Conservation (phyloP, 2,113 vertebrate genomes). For the Onychostruthus taczanowskii region DNA sequence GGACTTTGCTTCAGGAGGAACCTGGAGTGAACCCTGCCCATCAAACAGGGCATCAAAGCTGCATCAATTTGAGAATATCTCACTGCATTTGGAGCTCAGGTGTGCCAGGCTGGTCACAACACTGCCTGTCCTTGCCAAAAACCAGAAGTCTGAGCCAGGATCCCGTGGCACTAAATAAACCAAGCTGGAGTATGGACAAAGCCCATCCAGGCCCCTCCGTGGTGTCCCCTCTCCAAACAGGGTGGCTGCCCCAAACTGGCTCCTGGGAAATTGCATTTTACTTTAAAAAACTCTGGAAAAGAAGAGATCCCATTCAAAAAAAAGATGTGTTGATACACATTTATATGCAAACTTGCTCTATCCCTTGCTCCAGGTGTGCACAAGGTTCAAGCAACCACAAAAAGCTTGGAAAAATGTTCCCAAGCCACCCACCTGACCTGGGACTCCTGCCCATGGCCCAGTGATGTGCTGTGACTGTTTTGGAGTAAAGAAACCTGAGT, state of each 20-base stretch:
- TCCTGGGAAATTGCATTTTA: background rate
- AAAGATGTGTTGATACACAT: background rate
- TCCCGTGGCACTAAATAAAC: background rate
- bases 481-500: background rate
- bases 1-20: background rate
- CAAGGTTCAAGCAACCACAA: background rate
- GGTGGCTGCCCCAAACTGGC: background rate
- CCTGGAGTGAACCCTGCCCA: background rate
- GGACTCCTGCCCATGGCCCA: background rate
- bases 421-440: background rate
- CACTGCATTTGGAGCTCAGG: background rate
- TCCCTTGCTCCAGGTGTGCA: background rate
- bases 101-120: background rate
- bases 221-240: background rate
- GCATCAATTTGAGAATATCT: background rate
- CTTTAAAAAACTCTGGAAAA: background rate
- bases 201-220: background rate
- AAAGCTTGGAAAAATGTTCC: background rate
- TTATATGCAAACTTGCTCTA: background rate
- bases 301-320: background rate
- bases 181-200: background rate
- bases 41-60: background rate
- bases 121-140: fast-evolving
- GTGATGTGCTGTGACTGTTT: background rate
- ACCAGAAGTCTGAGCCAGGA: background rate